Base-by-base conservation (phyloP, 2,113 vertebrate genomes). In the Dolichotis patagonum region DNA sequence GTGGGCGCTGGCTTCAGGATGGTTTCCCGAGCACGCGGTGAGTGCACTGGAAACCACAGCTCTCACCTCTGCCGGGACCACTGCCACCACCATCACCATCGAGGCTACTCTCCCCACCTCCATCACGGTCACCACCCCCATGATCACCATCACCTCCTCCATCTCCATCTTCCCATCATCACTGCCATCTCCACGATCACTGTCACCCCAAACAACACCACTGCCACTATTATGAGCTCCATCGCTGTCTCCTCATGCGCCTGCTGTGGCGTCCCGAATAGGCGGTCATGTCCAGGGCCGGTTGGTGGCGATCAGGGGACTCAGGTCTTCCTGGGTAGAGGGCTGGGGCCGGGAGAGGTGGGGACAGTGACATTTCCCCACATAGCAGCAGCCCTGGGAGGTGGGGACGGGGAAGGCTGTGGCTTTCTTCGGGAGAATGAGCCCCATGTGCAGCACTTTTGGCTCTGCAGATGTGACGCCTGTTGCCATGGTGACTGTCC, bases 401-500 rank as follows among this genome's bases (percentile, higher is more conserved):
- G 84, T 32, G 63, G 88, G 49, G 62, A 69, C 17, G 82, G 52
- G 65, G 67, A 71, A 96, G 84, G 78, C n/a, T 22, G 0, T 69
- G 89, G 56, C 67, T 85, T 86, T 95, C 96, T 85, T 67, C 62
- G 94, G 94, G 90, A 97, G 88, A 96, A 93, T 32, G 85, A 96
- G 82, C 96, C 92, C 97, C 83, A 92, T 90, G 96, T 90, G 94
- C 94, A 95, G 94, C 95, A 94, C 92, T 97, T 85, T 95, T 83
- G 97, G 96, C 86, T 97, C 80, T 96, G 97, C 97, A 98, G 97
- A 97, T 97, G 98, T 97, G 97, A 95, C 81, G 94, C 94, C 86
- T 49, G 97, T 97, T 98, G 92, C 96, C 96, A 98, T 98, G 96
- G 97, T 94, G 94, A 98, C 96, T 58, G 75, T 97, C 98, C 97